phyloP scores from a whole-genome alignment of 2,113 vertebrate genomes.

The Amblyopsis rosae region DNA sequence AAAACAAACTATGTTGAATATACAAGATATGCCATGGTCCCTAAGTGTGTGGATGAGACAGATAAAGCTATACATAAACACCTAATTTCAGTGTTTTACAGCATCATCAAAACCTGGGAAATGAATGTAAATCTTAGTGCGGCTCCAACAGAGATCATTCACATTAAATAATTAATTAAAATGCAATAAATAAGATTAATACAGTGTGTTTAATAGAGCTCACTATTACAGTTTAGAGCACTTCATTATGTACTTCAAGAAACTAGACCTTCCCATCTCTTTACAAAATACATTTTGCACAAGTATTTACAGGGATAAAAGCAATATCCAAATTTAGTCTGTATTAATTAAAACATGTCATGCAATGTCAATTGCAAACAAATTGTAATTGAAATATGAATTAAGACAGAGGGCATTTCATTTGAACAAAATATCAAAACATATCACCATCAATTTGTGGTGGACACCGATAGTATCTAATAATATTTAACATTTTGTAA shows the following conservation, averaged over 20 bases:
- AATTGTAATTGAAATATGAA: background rate
- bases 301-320: constrained; percentile 86
- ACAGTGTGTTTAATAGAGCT: constrained; percentile 25
- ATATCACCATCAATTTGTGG: background rate
- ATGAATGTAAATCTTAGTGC: background rate
- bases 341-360: background rate
- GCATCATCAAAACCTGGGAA: background rate
- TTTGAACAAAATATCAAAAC: background rate
- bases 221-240: constrained; percentile 78
- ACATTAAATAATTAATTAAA: constrained; percentile 29
- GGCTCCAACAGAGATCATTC: too few species aligned
- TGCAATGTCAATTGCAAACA: background rate
- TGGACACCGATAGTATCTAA: background rate
- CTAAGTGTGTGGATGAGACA: too few species aligned
- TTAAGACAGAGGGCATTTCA: background rate
- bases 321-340: constrained; percentile 3
- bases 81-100: background rate
- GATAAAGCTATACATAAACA: background rate
- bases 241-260: constrained; percentile 84
- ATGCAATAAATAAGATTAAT: constrained; percentile 7
- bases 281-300: constrained; percentile 91
- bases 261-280: constrained; percentile 84
- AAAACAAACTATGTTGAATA: too few species aligned
- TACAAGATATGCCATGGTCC: too few species aligned
- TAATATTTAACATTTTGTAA: background rate